phyloP scores from a whole-genome alignment of 2,113 vertebrate genomes.

The Promerops cafer region DNA sequence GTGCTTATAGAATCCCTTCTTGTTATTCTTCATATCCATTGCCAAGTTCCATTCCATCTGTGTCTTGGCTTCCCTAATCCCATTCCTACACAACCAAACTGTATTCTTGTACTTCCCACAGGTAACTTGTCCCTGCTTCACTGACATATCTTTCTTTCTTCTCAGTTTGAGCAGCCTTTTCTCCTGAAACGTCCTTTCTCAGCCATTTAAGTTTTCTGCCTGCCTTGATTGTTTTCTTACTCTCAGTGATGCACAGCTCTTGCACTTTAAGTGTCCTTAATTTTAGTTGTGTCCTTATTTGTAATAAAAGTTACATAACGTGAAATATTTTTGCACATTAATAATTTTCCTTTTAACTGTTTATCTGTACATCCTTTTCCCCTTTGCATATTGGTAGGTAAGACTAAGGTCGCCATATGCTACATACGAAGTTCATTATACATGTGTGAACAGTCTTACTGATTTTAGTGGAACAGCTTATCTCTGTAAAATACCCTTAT shows the following conservation, averaged over 20 bases:
- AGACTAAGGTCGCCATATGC: not conserved
- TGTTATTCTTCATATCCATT: not conserved
- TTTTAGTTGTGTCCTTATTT: not conserved
- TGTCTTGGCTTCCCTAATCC: not conserved
- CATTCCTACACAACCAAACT: not conserved
- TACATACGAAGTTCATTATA: accelerated
- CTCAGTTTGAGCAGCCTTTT: not conserved
- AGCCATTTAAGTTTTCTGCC: not conserved
- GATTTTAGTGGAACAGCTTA: not conserved
- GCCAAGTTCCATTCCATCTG: not conserved
- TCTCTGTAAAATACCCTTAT: not conserved
- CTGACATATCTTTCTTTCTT: not conserved
- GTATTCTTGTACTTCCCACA: not conserved
- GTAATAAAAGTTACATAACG: accelerated
- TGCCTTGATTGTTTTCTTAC: not conserved
- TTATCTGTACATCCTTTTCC: not conserved
- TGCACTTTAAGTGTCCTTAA: not conserved
- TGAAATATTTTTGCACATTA: not conserved
- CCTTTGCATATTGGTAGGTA: not conserved
- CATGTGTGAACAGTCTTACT: not conserved
- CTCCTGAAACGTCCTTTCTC: not conserved
- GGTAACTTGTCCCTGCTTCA: not conserved
- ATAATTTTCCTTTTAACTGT: not conserved
- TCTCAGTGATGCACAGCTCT: accelerated
- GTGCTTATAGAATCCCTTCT: not conserved